phyloP scores from a whole-genome alignment of 2,797 vertebrate species.

The Eleutherodactylus coqui region DNA sequence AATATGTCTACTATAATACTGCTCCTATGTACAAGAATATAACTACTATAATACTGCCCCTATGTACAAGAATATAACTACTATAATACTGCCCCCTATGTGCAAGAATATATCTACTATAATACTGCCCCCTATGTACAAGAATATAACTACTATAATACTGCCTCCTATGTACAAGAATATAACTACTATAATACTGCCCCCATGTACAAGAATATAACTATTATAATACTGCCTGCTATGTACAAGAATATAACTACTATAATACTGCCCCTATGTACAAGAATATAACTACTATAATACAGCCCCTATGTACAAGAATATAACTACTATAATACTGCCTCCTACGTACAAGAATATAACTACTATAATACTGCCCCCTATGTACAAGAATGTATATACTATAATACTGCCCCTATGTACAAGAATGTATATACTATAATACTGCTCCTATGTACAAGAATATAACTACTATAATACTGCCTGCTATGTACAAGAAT shows the following conservation, averaged over 20 bases:
- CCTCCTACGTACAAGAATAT: conserved; percentile 14
- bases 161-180: conserved; percentile 2
- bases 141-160: conserved; percentile 16
- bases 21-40: too few species aligned
- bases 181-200: conserved; percentile 14
- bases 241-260: conserved; percentile 15
- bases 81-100: too few species aligned
- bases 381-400: background rate
- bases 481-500: too few species aligned
- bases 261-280: conserved; percentile 1
- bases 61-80: too few species aligned
- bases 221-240: conserved; percentile 6
- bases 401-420: too few species aligned
- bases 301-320: conserved; percentile 9
- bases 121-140: background rate
- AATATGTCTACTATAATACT: too few species aligned
- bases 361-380: conserved; percentile 15
- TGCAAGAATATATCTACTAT: background rate
- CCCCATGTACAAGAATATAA: background rate
- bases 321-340: conserved; percentile 13
- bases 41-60: too few species aligned
- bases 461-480: too few species aligned
- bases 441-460: too few species aligned
- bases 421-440: too few species aligned
- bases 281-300: conserved; percentile 19